These are phyloP conservation scores for Grantiella picta DNA, from an alignment of 2,113 vertebrate species.

Conservation along the genomic window DNA sequence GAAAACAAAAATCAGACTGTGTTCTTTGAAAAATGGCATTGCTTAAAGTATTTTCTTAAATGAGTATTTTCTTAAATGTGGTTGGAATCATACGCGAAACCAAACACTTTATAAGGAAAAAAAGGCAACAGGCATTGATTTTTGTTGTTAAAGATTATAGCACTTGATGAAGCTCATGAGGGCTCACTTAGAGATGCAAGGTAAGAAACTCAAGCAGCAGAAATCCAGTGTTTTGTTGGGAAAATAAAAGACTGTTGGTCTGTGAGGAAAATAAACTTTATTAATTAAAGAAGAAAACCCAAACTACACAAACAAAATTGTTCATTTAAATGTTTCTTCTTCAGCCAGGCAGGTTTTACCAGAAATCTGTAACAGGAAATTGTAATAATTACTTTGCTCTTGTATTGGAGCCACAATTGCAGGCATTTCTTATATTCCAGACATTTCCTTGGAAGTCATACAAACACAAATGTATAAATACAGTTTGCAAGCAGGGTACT, in stretches of 20 bases:
- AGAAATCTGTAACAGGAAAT: neutral
- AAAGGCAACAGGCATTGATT: neutral
- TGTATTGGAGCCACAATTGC: neutral
- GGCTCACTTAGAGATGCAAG: neutral
- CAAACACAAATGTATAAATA: neutral
- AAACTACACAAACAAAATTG: neutral
- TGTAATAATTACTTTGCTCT: neutral
- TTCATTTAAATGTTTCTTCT: neutral
- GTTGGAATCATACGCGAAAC: neutral
- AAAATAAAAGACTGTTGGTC: neutral
- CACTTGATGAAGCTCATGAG: neutral
- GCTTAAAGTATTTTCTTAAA: neutral
- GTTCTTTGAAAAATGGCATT: neutral
- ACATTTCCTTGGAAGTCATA: neutral
- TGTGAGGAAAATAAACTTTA: neutral
- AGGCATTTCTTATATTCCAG: neutral
- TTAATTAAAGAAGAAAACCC: neutral
- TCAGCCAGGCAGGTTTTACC: neutral
- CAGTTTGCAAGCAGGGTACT: neutral
- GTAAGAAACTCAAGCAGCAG: neutral
- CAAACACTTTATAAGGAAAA: neutral
- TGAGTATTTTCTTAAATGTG: neutral
- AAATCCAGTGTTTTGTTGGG: neutral
- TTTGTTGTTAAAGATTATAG: neutral
- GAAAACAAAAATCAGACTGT: neutral